Evolutionary conservation across 2,113 vertebrate genomes (phyloP).

Genomic region (Hippocampus comes): DNA sequence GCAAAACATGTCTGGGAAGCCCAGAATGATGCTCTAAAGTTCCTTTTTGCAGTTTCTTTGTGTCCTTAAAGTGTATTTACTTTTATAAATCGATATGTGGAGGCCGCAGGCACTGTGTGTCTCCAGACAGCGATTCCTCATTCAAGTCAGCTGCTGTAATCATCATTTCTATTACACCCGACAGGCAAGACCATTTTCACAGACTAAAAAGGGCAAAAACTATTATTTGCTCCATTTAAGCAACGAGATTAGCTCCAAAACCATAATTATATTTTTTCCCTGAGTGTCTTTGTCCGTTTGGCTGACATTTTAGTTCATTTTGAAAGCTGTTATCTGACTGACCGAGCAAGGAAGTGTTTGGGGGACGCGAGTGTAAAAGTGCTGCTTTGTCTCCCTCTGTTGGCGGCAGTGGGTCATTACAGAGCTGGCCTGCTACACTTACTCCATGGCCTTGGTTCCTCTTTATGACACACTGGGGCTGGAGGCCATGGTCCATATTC

Average conservation of each 20-base stretch:
- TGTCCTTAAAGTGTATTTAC: constrained; percentile 11
- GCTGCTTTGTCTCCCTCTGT: constrained; percentile 70
- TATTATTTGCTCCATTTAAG: not conserved
- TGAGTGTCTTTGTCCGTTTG: not conserved
- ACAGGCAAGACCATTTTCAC: constrained; percentile 8
- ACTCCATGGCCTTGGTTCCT: constrained; percentile 76
- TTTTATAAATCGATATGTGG: constrained; percentile 20
- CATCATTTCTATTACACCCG: constrained; percentile 22
- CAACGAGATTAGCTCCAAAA: not conserved
- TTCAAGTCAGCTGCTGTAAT: constrained; percentile 23
- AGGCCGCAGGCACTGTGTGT: constrained; percentile 10
- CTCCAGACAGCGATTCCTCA: constrained; percentile 29
- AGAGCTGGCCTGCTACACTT: constrained; percentile 76
- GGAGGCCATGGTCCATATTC: constrained; percentile 77
- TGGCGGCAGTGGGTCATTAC: constrained; percentile 76
- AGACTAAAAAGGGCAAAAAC: not conserved
- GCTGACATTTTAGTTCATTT: not conserved
- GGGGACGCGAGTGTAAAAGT: constrained; percentile 11
- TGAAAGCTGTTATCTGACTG: not conserved
- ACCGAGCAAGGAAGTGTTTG: not conserved
- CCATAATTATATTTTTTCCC: not conserved
- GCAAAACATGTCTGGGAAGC: not conserved
- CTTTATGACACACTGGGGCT: constrained; percentile 75
- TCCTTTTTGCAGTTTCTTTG: not conserved
- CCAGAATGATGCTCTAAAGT: not conserved